Evolutionary conservation across 2,113 vertebrate species (phyloP), one percentile per base, ranked within the genome.

Genomic region (Erythrocercus mccallii): DNA sequence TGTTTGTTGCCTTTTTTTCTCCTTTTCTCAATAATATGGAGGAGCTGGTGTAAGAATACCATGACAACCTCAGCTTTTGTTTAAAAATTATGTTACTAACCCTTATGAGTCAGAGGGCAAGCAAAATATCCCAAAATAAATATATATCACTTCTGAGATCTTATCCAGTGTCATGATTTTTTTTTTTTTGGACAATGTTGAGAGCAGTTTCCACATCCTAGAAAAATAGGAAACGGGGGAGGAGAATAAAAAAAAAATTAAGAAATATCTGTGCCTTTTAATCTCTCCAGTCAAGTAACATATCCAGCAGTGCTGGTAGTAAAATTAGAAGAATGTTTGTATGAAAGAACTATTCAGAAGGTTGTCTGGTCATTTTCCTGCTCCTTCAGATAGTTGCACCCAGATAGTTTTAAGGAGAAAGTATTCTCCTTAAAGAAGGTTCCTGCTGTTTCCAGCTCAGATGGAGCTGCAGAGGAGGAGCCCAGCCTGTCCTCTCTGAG

Each of bases 381-480:
- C 40, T 71, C 40, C 40, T 77, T 44, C 21, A 35, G 42, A 10
- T 19, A 65, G 15, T 5, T 66, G 61, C 12, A 27, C 37, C 33
- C 27, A 68, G n/a, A n/a, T n/a, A n/a, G n/a, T n/a, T n/a, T n/a
- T n/a, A n/a, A n/a, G n/a, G n/a, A n/a, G 33, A 82, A 65, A 48
- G 7, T 5, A 9, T 83, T 58, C 25, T 53, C 23, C 57, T 42
- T 27, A 40, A 20, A 50, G 15, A 33, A 14, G 37, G 37, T 30
- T 47, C 10, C 51, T 35, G n/a, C 50, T 44, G 12, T 81, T 65
- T 70, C 31, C 50, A 78, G 65, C 53, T 51, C 44, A 35, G 5
- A 19, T 24, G 70, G 53, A 18, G n/a, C 1, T 17, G 42, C 42
- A 64, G 31, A 6, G 0, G 0, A n/a, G 38, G 48, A 64, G 79